Evolutionary conservation across 2,113 vertebrate species (phyloP).

Genomic region (Sialia sialis): DNA sequence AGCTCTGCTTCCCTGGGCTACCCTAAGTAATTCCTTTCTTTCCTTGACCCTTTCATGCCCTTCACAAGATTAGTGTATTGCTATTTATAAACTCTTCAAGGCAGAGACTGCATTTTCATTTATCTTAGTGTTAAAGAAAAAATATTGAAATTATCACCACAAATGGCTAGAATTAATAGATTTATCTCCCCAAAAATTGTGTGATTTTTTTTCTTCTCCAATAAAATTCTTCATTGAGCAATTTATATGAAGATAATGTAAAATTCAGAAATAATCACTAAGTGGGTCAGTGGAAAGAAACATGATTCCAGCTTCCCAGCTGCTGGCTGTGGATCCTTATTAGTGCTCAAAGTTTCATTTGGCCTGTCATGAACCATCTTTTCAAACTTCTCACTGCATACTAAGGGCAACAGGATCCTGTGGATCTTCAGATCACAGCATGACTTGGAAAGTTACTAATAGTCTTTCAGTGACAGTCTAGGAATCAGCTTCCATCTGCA

Average conservation of each 20-base stretch:
- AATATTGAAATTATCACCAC: not conserved
- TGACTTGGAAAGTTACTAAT: not conserved
- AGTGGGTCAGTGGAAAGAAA: not conserved
- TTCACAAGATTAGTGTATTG: not conserved
- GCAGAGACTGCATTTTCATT: not conserved
- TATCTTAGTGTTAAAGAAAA: not conserved
- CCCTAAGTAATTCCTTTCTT: constrained; percentile 29
- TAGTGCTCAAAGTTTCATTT: not conserved
- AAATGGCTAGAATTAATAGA: not conserved
- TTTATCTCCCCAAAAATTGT: not conserved
- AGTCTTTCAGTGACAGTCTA: not conserved
- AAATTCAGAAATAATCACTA: not conserved
- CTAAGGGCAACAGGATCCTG: not conserved
- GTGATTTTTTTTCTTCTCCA: not conserved
- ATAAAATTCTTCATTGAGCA: not conserved
- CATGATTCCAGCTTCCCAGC: not conserved
- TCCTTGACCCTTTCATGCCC: constrained; percentile 30
- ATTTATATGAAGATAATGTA: not conserved
- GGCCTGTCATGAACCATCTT: not conserved
- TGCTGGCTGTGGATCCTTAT: not conserved
- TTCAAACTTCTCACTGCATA: not conserved
- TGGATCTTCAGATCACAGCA: not conserved
- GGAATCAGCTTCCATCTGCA: not conserved
- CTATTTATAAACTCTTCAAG: not conserved
- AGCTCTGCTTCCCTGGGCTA: not conserved